Percentiles rank a stretch among this genome's conserved stretches.
Evolutionary conservation across 2,888 invertebrate genomes (phyloP).

Genomic region (Notocelia uddmanniana): DNA sequence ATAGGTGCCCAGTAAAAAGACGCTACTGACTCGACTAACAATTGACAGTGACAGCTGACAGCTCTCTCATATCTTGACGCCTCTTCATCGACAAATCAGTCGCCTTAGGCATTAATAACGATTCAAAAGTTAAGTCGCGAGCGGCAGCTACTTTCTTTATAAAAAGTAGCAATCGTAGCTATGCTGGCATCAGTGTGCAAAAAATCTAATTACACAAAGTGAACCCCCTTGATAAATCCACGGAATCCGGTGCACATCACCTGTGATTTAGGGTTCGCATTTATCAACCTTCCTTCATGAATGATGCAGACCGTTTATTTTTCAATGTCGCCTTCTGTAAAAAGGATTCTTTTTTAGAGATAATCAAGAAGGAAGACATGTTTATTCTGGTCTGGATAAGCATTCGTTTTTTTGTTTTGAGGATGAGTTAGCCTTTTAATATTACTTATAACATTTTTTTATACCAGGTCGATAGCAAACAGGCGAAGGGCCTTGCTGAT

Average conservation of each 20-base stretch:
- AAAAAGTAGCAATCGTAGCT: background rate
- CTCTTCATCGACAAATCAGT: no score
- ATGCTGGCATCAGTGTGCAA: background rate
- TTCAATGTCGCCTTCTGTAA: constrained; percentile 25
- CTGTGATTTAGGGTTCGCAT: constrained; percentile 38
- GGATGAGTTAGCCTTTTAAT: no score
- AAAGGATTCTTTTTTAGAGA: constrained; percentile 7
- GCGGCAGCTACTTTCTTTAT: no score
- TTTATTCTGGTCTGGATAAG: background rate
- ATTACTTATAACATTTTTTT: no score
- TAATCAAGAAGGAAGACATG: constrained; percentile 5
- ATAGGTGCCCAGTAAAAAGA: no score
- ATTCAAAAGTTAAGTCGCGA: background rate
- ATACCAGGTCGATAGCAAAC: no score
- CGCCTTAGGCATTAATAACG: no score
- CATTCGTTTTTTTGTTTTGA: no score
- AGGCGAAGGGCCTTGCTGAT: no score
- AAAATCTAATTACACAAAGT: constrained; percentile 34
- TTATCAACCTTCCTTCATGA: constrained; percentile 43
- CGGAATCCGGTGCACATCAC: constrained; percentile 29
- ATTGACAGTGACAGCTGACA: no score
- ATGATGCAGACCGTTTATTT: constrained; percentile 41
- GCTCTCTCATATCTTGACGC: no score
- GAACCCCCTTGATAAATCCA: constrained; percentile 21
- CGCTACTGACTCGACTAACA: no score